These are phyloP conservation scores for Bagarius yarrelli DNA, from an alignment of 2,113 vertebrate species.

Conservation along the genomic window DNA sequence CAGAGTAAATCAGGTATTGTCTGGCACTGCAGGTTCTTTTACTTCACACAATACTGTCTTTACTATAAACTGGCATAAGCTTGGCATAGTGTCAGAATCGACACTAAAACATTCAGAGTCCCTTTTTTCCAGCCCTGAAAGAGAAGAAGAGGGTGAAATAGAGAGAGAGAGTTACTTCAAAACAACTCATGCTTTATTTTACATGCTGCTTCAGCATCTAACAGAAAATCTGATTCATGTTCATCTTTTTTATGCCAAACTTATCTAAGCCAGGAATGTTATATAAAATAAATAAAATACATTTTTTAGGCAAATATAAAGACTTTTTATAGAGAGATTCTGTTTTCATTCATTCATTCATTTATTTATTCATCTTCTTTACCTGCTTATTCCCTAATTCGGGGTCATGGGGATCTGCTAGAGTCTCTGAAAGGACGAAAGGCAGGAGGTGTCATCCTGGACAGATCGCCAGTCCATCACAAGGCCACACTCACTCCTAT, in stretches of 20 bases:
- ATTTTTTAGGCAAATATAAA: constrained; percentile 30
- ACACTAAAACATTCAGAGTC: constrained; percentile 41
- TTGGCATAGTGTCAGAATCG: constrained; percentile 61
- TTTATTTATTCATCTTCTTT: no score
- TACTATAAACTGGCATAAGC: constrained; percentile 47
- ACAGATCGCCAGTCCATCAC: no score
- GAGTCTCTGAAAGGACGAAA: no score
- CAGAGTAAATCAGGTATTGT: constrained; percentile 53
- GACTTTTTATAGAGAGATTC: background rate
- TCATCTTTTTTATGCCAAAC: background rate
- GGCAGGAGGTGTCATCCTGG: no score
- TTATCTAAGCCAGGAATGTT: background rate
- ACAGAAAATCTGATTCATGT: constrained; percentile 9
- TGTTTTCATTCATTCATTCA: background rate
- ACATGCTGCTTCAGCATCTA: constrained; percentile 11
- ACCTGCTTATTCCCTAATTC: no score
- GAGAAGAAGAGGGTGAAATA: background rate
- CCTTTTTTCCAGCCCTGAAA: constrained; percentile 1
- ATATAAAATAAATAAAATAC: background rate
- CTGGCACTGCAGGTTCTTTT: constrained; percentile 43
- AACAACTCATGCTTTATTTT: constrained; percentile 52
- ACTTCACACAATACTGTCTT: constrained; percentile 37
- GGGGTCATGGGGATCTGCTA: no score
- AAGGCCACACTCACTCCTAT: no score
- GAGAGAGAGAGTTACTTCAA: constrained; percentile 15